Base-by-base conservation (phyloP, 2,888 invertebrate species). In the Leptinotarsa rubiginosa region DNA sequence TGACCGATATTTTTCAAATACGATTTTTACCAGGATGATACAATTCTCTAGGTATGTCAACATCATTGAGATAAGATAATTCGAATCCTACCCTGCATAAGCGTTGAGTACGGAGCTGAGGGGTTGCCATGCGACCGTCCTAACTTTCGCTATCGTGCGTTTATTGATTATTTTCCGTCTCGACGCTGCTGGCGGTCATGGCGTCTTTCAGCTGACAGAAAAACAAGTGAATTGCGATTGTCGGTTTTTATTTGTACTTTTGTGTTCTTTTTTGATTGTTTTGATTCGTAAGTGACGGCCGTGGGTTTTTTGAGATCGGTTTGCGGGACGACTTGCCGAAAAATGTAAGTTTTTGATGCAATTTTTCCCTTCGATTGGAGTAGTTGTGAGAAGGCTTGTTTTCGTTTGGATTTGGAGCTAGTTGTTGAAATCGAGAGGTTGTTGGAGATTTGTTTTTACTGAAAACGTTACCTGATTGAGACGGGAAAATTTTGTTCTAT, bases 81-180 rank as follows among this genome's bases (percentile, higher is more conserved):
- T 18, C 3, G 50, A 77, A 22, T 65, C 76, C 79, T 70, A 62
- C 75, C 78, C 78, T 78, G 79, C 66, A 65, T 62, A 74, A 78
- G 79, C 80, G 81, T 80, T 79, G 69, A 74, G 74, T 69, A 69
- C 69, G 79, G 80, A 77, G 75, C 76, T 78, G 81, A 78, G 80
- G 78, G 82, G 87, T 87, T 84, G 87, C 87, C 76, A 81, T 77
- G 87, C 86, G 84, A 87, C 87, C 80, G 77, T 75, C 76, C 77
- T 84, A 84, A 87, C 88, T 88, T 87, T 87, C 87, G 83, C 87
- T 87, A 85, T 87, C 87, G 85, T 84, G 81, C 82, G 84, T 84
- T 81, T 88, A 88, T 88, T 88, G 88, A 88, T 88, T 88, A 87
- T 88, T 87, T 87, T 85, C 81, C 87, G 87, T 87, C 87, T 85